These are phyloP conservation scores for Steinernema feltiae DNA, from an alignment of 1,140 invertebrate genomes.

Conservation along the genomic window DNA sequence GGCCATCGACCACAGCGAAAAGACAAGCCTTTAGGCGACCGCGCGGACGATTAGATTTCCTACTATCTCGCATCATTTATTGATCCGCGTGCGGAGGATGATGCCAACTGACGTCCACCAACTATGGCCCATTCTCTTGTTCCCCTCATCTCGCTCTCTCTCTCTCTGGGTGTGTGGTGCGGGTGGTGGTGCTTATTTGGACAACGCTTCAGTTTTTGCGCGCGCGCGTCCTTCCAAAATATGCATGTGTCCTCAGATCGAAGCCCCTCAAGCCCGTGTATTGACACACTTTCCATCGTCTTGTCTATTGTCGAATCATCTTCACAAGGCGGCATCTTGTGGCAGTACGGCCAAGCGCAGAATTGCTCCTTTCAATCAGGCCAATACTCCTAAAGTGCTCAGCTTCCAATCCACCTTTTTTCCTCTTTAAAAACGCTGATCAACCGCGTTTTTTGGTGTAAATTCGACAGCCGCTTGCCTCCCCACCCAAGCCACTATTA, in stretches of 20 bases:
- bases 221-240: neutral
- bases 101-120: neutral
- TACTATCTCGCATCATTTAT: slow-evolving; percentile 13
- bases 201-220: neutral
- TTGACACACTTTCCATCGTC: too few relatives aligned
- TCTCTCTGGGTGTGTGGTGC: neutral
- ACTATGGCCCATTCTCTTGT: neutral
- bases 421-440: too few relatives aligned
- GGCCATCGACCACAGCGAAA: slow-evolving; percentile 3
- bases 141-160: neutral
- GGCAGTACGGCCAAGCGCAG: too few relatives aligned
- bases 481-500: neutral
- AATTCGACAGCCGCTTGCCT: too few relatives aligned
- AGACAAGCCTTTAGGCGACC: slow-evolving; percentile 11
- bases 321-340: too few relatives aligned
- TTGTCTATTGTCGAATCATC: too few relatives aligned
- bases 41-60: slow-evolving; percentile 12
- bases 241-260: neutral
- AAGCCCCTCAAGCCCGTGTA: too few relatives aligned
- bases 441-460: too few relatives aligned
- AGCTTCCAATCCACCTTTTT: too few relatives aligned
- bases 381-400: too few relatives aligned
- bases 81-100: neutral
- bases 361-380: too few relatives aligned
- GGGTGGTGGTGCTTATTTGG: neutral